A percentile compares a stretch with the other conserved stretches of the same genome.
These are phyloP conservation scores for Nasonia longicornis DNA, from an alignment of 1,140 invertebrate species.

Conservation along the genomic window DNA sequence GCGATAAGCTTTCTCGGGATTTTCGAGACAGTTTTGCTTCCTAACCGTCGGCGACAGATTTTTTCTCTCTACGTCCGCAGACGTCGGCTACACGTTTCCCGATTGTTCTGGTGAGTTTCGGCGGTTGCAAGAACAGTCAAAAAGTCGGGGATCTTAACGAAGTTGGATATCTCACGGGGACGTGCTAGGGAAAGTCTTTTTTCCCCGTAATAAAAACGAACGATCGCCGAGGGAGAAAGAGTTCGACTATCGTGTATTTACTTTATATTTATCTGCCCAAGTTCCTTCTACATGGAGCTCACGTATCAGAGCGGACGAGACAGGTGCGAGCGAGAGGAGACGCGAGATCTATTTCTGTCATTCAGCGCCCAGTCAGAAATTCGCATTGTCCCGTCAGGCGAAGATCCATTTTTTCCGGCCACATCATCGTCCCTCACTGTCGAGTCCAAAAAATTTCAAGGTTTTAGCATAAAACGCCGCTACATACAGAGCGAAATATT, in stretches of 20 bases:
- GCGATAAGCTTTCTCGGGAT: slow-evolving; percentile 4
- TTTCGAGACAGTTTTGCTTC: neutral
- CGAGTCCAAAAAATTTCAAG: neutral
- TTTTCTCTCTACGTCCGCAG: neutral
- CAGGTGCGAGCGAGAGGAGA: neutral
- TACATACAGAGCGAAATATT: neutral
- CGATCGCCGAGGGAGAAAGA: neutral
- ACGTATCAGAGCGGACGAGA: neutral
- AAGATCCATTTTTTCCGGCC: neutral
- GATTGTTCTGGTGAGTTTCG: neutral
- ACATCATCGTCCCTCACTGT: slow-evolving; percentile 8
- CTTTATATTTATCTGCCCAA: neutral
- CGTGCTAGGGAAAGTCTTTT: neutral
- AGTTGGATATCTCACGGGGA: neutral
- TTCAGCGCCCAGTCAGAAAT: neutral
- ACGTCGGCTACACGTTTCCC: neutral
- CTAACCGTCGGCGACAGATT: slow-evolving; percentile 10
- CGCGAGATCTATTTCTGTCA: slow-evolving; percentile 18
- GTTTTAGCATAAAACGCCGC: slow-evolving; percentile 20
- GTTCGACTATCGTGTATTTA: neutral
- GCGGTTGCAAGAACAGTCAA: neutral
- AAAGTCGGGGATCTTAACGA: neutral
- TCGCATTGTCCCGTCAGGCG: slow-evolving; percentile 16
- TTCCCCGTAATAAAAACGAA: neutral
- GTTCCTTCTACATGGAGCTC: neutral